A percentile compares a stretch with the other conserved stretches of the same genome.
These are phyloP conservation scores for Rhingia campestris DNA, from an alignment of 2,888 invertebrate species.

Conservation along the genomic window DNA sequence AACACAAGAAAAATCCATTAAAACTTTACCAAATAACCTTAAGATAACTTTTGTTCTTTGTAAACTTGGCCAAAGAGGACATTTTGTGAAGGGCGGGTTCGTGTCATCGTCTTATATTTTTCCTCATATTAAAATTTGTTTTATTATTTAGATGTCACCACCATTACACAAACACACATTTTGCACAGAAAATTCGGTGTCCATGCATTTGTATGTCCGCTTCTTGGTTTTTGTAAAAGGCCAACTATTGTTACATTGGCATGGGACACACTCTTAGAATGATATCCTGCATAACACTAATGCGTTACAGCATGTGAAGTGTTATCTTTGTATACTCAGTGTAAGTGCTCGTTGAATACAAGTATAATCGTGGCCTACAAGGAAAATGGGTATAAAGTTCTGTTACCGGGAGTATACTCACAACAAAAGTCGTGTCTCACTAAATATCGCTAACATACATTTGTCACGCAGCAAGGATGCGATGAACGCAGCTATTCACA, in stretches of 20 bases:
- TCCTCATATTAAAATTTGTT: neutral
- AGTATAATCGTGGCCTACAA: constrained; percentile 3
- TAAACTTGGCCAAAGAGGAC: constrained; percentile 57
- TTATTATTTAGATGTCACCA: constrained; percentile 29
- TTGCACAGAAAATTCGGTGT: neutral
- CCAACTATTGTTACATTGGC: neutral
- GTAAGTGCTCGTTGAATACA: constrained; percentile 39
- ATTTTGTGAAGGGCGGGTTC: constrained; percentile 28
- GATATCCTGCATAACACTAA: constrained; percentile 10
- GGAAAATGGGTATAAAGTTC: constrained; percentile 34
- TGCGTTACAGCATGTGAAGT: constrained; percentile 18
- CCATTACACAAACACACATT: constrained; percentile 16
- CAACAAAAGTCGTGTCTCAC: constrained; percentile 20
- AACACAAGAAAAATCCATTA: constrained; percentile 72
- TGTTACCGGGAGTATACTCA: neutral
- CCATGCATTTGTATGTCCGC: constrained; percentile 2
- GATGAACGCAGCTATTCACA: constrained; percentile 7
- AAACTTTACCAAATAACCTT: constrained; percentile 71
- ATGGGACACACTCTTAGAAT: neutral
- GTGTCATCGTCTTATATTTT: constrained; percentile 22
- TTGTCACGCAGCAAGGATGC: constrained; percentile 38
- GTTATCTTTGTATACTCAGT: constrained; percentile 2
- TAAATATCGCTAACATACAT: constrained; percentile 2
- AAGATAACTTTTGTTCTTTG: constrained; percentile 70
- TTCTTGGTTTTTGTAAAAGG: constrained; percentile 8